Conservation (phyloP, 2,113 vertebrate species). For the Sylvietta virens region DNA sequence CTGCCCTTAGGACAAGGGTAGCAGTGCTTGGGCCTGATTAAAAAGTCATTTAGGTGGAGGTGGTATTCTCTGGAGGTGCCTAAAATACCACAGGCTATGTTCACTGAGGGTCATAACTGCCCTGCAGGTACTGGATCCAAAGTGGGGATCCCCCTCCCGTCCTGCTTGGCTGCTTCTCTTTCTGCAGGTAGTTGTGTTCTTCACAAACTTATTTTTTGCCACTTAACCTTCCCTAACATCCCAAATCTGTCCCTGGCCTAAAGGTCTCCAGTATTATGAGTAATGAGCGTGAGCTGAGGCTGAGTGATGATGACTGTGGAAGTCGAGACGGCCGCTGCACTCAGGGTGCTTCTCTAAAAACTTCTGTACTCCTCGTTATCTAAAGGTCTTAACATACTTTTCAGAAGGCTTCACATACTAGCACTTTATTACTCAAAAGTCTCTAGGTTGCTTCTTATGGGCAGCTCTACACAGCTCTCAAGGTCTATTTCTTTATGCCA, state of each 20-base stretch:
- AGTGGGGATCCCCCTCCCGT: neutral
- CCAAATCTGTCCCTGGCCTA: neutral
- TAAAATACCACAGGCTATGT: neutral
- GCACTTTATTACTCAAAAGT: too few species aligned
- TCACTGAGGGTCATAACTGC: neutral
- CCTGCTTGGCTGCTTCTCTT: neutral
- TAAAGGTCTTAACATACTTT: too few species aligned
- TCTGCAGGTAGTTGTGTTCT: neutral
- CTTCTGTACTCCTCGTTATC: too few species aligned
- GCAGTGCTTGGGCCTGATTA: neutral
- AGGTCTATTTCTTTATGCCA: too few species aligned
- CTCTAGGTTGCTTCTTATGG: too few species aligned
- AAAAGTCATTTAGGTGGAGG: neutral
- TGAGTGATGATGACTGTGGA: neutral
- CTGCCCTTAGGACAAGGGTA: neutral
- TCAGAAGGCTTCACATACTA: too few species aligned
- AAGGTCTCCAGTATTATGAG: neutral
- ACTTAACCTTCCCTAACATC: neutral
- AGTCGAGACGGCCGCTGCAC: too few species aligned
- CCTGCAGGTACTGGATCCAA: neutral
- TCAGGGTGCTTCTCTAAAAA: too few species aligned
- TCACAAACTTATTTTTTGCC: neutral
- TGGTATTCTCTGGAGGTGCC: neutral
- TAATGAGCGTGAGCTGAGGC: neutral
- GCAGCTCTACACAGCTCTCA: too few species aligned